Conservation (phyloP, 2,113 vertebrate genomes). For the Tiliqua scincoides region DNA sequence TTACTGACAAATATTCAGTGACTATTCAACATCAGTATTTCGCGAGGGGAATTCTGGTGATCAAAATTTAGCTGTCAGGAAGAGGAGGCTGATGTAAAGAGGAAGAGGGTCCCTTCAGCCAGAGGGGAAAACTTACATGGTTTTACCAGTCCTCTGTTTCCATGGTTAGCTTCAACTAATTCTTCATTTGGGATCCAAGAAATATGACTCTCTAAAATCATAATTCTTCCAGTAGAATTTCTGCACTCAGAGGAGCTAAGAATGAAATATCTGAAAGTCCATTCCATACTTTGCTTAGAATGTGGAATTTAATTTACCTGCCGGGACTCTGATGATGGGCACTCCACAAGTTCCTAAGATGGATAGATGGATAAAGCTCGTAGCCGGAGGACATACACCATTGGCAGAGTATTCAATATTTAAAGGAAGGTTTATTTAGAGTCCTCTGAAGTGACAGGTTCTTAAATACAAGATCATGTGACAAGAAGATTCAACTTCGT, state of each 20-base stretch:
- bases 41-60: not conserved
- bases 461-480: conserved; percentile 79
- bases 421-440: conserved; percentile 79
- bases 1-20: not conserved
- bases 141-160: not conserved
- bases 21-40: not conserved
- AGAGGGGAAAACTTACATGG: not conserved
- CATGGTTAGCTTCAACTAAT: not conserved
- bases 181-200: not conserved
- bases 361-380: conserved; percentile 53
- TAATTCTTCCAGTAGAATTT: not conserved
- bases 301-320: conserved; percentile 56
- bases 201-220: not conserved
- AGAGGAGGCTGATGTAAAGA: not conserved
- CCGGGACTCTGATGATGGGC: conserved; percentile 25
- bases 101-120: not conserved
- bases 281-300: conserved; percentile 39
- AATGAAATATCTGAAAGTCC: conserved; percentile 55
- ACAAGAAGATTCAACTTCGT: conserved; percentile 76
- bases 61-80: not conserved
- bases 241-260: conserved; percentile 34
- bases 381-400: conserved; percentile 69
- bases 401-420: conserved; percentile 77
- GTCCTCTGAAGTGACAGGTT: conserved; percentile 73
- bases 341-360: conserved; percentile 50